A percentile compares a stretch with the other conserved stretches of the same genome.
phyloP scores from a whole-genome alignment of 2,797 vertebrate genomes.

The Microctenopoma steveboyesi region DNA sequence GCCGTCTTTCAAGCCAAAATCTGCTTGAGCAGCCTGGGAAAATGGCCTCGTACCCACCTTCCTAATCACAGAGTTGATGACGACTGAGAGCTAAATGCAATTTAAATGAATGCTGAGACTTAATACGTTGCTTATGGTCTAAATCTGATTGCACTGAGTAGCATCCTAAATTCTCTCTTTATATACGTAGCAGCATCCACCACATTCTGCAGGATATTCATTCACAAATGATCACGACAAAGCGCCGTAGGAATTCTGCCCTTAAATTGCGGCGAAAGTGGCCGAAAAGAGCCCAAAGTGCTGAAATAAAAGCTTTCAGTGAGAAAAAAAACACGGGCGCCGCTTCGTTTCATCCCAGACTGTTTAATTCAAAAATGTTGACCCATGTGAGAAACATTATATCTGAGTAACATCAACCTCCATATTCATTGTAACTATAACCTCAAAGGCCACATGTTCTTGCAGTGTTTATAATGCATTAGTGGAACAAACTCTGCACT shows the following conservation, averaged over 20 bases:
- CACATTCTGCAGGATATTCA: conserved; percentile 46
- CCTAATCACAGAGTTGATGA: conserved; percentile 57
- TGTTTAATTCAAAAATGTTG: conserved; percentile 82
- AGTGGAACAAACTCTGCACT: conserved; percentile 85
- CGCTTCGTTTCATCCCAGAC: conserved; percentile 71
- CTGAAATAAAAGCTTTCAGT: conserved; percentile 52
- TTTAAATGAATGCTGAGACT: conserved; percentile 52
- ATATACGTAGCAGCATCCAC: conserved; percentile 15
- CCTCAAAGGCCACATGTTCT: conserved; percentile 79
- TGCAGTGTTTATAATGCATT: conserved; percentile 83
- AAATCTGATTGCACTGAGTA: conserved; percentile 37
- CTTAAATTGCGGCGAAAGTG: conserved; percentile 17
- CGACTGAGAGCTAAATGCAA: conserved; percentile 49
- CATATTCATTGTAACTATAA: conserved; percentile 80
- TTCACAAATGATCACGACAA: conserved; percentile 51
- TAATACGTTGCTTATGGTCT: conserved; percentile 50
- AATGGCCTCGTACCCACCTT: conserved; percentile 71
- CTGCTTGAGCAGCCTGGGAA: conserved; percentile 81
- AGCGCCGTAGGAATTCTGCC: background rate
- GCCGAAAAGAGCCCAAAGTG: conserved; percentile 7
- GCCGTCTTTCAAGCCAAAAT: conserved; percentile 80
- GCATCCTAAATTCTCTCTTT: conserved; percentile 48
- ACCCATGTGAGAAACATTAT: conserved; percentile 82
- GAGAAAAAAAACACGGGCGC: conserved; percentile 66
- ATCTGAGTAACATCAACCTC: conserved; percentile 73